phyloP scores from a whole-genome alignment of 2,888 invertebrate species.

The Spodoptera exigua region DNA sequence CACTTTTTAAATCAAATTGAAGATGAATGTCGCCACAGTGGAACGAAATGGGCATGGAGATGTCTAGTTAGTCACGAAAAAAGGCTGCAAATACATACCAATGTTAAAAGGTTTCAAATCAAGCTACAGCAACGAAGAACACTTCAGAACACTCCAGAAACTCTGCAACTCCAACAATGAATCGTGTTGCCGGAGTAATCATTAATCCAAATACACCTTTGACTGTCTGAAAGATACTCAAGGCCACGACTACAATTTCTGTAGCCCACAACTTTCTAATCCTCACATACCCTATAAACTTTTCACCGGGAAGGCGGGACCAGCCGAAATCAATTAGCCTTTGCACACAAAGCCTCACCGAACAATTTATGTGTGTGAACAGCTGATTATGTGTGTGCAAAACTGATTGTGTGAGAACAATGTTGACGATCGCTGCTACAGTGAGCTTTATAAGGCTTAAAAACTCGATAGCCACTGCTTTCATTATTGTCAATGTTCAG shows the following conservation, averaged over 20 bases:
- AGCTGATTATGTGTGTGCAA: constrained; percentile 66
- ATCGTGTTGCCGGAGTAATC: neutral
- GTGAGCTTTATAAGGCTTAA: constrained; percentile 56
- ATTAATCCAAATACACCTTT: constrained; percentile 9
- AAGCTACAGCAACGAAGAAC: too few relatives aligned
- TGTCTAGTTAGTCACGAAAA: too few relatives aligned
- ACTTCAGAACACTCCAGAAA: neutral
- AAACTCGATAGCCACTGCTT: constrained; percentile 48
- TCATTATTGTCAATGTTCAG: constrained; percentile 28
- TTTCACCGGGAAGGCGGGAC: constrained; percentile 62
- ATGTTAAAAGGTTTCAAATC: too few relatives aligned
- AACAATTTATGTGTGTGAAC: constrained; percentile 73
- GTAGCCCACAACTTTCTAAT: constrained; percentile 37
- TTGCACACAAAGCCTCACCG: constrained; percentile 68
- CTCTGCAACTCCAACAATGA: neutral
- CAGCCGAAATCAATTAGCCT: constrained; percentile 82
- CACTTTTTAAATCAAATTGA: too few relatives aligned
- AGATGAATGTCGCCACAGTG: too few relatives aligned
- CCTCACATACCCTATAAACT: constrained; percentile 39
- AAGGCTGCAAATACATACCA: too few relatives aligned
- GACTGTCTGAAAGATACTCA: constrained; percentile 15
- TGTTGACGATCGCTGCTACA: constrained; percentile 63
- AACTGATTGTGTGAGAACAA: constrained; percentile 61
- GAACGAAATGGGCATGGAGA: too few relatives aligned
- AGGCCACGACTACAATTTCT: constrained; percentile 14